Percentiles rank a stretch among this genome's conserved stretches.
These are phyloP conservation scores for Thalassophryne amazonica DNA, from an alignment of 2,797 vertebrate genomes.

Conservation along the genomic window DNA sequence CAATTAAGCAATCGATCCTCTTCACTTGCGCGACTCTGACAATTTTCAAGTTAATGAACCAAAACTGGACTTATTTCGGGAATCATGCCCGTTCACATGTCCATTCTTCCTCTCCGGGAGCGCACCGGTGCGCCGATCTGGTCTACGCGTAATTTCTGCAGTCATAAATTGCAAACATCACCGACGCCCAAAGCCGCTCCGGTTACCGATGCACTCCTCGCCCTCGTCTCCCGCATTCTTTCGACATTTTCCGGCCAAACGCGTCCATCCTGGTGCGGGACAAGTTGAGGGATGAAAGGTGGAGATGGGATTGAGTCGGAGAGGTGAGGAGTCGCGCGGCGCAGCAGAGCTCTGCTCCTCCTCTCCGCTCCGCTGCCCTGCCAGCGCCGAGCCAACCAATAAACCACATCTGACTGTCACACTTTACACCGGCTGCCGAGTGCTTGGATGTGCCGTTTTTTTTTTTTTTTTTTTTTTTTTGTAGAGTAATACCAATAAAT, in stretches of 20 bases:
- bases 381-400: constrained; percentile 33
- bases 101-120: constrained; percentile 55
- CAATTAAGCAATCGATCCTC: constrained; percentile 27
- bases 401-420: not conserved
- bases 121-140: constrained; percentile 49
- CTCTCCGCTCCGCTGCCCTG: constrained; percentile 46
- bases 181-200: constrained; percentile 55
- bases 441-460: too few species aligned
- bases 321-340: constrained; percentile 63
- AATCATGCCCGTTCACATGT: constrained; percentile 28
- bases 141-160: constrained; percentile 59
- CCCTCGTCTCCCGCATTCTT: constrained; percentile 24
- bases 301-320: constrained; percentile 41
- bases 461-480: too few species aligned
- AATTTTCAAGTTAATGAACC: constrained; percentile 20
- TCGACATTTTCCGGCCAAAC: constrained; percentile 29
- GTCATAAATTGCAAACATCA: constrained; percentile 61
- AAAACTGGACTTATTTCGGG: constrained; percentile 16
- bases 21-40: constrained; percentile 33
- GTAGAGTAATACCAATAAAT: too few species aligned
- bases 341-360: constrained; percentile 55
- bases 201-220: constrained; percentile 9
- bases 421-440: too few species aligned
- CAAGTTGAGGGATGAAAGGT: constrained; percentile 55
- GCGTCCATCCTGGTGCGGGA: constrained; percentile 60